A percentile compares a stretch with the other conserved stretches of the same genome.
These are phyloP conservation scores for Cyprinodon brontotheroides DNA, from an alignment of 2,113 vertebrate genomes.

Conservation along the genomic window DNA sequence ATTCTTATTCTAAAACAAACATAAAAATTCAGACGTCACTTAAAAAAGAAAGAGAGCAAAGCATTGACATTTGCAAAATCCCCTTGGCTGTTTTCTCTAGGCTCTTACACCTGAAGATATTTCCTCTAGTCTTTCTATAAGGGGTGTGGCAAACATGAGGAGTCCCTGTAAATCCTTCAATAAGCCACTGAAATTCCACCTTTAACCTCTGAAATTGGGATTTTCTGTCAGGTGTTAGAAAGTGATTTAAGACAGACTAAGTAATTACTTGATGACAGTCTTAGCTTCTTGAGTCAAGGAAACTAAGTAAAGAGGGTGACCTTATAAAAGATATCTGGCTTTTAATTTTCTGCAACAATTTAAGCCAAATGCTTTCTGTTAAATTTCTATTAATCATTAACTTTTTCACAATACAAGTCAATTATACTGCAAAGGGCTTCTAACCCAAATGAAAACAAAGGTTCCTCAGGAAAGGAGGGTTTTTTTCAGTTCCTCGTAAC, in stretches of 20 bases:
- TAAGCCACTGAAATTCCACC: conserved; percentile 1
- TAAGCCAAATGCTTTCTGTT: background rate
- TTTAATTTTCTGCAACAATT: background rate
- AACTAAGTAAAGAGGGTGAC: background rate
- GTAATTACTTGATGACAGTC: conserved; percentile 11
- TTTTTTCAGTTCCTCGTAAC: conserved; percentile 10
- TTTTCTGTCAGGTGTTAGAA: conserved; percentile 7
- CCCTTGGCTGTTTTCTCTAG: conserved; percentile 1
- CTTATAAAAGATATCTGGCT: background rate
- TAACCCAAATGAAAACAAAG: conserved; percentile 5
- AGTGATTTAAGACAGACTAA: conserved; percentile 13
- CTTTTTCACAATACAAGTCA: background rate
- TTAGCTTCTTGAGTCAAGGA: background rate
- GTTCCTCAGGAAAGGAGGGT: background rate
- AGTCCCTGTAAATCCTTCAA: conserved; percentile 5
- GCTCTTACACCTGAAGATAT: background rate
- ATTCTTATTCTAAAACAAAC: too few species aligned
- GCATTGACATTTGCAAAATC: conserved; percentile 10
- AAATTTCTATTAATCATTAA: background rate
- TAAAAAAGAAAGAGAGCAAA: background rate
- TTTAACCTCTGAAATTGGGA: conserved; percentile 7
- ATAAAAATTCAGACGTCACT: background rate
- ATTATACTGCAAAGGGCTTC: background rate
- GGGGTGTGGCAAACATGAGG: conserved; percentile 25
- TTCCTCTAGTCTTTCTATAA: conserved; percentile 5